Conservation (phyloP, 1,140 invertebrate genomes). For the Bombus balteatus region DNA sequence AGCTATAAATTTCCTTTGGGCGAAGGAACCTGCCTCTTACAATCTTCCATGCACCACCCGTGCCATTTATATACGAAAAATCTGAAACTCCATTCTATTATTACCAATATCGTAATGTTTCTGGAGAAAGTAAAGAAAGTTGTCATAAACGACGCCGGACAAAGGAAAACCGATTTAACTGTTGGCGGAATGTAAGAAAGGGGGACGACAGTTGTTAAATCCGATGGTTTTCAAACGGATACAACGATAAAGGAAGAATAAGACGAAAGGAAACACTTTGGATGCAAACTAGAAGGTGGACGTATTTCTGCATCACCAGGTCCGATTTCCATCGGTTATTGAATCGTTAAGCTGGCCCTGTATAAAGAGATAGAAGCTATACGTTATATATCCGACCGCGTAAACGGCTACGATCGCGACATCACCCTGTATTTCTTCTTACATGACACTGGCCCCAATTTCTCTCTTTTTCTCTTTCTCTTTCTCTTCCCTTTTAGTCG, state of each 20-base stretch:
- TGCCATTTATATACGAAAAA: too few relatives aligned
- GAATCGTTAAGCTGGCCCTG: constrained; percentile 80
- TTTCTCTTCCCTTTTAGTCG: not conserved
- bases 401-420: constrained; percentile 59
- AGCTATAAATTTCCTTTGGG: too few relatives aligned
- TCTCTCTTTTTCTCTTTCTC: constrained; percentile 20
- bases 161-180: not conserved
- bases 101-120: too few relatives aligned
- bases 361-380: constrained; percentile 79
- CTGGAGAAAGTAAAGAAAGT: not conserved
- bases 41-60: accelerated
- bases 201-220: constrained; percentile 16
- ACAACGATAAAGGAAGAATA: constrained; percentile 61
- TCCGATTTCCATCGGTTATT: constrained; percentile 79
- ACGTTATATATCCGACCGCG: constrained; percentile 45
- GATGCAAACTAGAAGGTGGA: constrained; percentile 75
- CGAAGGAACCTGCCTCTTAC: too few relatives aligned
- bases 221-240: not conserved
- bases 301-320: constrained; percentile 58
- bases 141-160: not conserved
- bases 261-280: constrained; percentile 72
- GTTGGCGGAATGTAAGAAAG: not conserved
- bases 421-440: constrained; percentile 64
- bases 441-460: constrained; percentile 20
- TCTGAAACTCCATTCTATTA: too few relatives aligned